A percentile compares a stretch with the other conserved stretches of the same genome.
Conservation (phyloP, 2,113 vertebrate genomes). For the Epinephelus cyanopodus region DNA sequence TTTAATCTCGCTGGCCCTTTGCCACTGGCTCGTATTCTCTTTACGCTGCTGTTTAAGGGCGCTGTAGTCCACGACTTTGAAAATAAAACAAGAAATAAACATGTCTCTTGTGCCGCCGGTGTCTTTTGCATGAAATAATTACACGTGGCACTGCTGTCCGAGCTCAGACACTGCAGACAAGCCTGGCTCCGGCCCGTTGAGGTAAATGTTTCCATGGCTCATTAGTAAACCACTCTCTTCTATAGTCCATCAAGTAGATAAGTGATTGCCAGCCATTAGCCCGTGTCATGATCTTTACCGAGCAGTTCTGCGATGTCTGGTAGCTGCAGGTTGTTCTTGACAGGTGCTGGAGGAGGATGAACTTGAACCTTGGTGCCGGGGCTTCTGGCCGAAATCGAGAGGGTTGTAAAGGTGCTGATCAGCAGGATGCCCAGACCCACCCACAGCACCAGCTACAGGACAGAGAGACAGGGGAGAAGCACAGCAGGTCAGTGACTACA, state of each 20-base stretch:
- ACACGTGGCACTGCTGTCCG: constrained; percentile 38
- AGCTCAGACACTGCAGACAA: constrained; percentile 46
- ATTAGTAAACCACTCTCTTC: constrained; percentile 68
- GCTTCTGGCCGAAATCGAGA: constrained; percentile 85
- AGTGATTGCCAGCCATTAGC: constrained; percentile 52
- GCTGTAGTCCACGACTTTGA: constrained; percentile 28
- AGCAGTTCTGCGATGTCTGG: constrained; percentile 66
- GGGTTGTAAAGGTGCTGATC: constrained; percentile 93
- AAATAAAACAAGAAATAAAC: constrained; percentile 60
- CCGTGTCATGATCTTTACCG: constrained; percentile 67
- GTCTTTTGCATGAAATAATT: constrained; percentile 56
- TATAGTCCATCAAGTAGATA: constrained; percentile 52
- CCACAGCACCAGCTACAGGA: constrained; percentile 90
- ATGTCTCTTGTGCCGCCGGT: constrained; percentile 16
- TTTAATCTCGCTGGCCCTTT: constrained; percentile 45
- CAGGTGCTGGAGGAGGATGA: constrained; percentile 69
- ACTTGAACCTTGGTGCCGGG: constrained; percentile 57
- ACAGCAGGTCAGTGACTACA: neutral
- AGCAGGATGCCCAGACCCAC: constrained; percentile 95
- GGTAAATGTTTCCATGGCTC: constrained; percentile 67
- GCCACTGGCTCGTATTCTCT: constrained; percentile 42
- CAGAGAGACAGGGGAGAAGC: neutral
- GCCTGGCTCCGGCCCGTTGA: constrained; percentile 16
- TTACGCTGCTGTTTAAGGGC: constrained; percentile 10
- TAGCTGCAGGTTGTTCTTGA: constrained; percentile 56